Evolutionary conservation across 2,888 invertebrate genomes (phyloP).

Genomic region (Ferrisia virgata): DNA sequence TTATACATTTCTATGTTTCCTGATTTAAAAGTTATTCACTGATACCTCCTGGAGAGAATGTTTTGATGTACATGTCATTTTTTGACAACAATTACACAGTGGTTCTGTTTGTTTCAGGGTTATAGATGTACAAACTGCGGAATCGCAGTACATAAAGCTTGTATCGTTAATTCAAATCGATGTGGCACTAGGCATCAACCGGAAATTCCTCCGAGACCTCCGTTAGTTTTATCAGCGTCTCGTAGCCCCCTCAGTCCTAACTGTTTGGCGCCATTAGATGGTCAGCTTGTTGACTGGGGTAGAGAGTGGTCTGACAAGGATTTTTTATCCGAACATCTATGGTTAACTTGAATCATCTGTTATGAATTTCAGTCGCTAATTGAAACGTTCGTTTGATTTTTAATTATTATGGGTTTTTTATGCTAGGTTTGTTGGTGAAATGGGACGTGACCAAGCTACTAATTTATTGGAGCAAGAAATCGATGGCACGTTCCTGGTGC

Average conservation of each 20-base stretch:
- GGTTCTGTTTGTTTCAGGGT: conserved; percentile 64
- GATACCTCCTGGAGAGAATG: no score
- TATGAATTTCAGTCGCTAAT: no score
- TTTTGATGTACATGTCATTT: background rate
- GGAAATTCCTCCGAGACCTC: conserved; percentile 61
- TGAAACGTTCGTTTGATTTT: no score
- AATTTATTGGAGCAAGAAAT: conserved; percentile 70
- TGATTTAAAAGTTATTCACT: no score
- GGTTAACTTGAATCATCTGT: conserved; percentile 53
- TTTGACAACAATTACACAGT: background rate
- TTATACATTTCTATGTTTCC: no score
- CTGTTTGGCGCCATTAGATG: conserved; percentile 47
- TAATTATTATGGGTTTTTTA: background rate
- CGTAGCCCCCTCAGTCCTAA: conserved; percentile 23
- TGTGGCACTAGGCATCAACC: conserved; percentile 64
- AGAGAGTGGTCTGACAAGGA: conserved; percentile 50
- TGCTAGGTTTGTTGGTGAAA: conserved; percentile 77
- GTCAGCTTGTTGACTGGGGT: conserved; percentile 51
- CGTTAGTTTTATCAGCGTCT: conserved; percentile 48
- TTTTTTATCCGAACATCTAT: conserved; percentile 57
- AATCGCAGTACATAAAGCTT: conserved; percentile 82
- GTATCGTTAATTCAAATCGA: conserved; percentile 75
- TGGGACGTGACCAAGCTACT: conserved; percentile 78
- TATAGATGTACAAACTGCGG: conserved; percentile 81
- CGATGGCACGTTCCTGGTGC: conserved; percentile 81